These are phyloP conservation scores for Petromus typicus DNA, from an alignment of 2,113 vertebrate genomes.

Conservation along the genomic window DNA sequence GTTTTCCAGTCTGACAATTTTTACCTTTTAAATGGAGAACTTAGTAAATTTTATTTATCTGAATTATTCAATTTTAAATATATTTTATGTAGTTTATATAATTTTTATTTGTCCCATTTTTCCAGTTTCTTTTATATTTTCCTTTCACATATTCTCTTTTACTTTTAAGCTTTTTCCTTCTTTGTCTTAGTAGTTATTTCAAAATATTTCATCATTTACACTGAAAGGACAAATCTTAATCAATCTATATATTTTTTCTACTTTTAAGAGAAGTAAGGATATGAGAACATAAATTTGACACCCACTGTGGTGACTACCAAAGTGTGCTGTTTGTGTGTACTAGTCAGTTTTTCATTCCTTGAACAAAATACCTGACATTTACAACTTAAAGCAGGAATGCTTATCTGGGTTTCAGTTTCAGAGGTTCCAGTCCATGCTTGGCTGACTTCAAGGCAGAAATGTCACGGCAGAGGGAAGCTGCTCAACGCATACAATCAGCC, in stretches of 20 bases:
- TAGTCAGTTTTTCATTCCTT: neutral
- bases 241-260: neutral
- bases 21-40: conserved; percentile 6
- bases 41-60: neutral
- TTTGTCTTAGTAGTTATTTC: neutral
- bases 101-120: neutral
- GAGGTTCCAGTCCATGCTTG: neutral
- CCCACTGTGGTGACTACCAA: neutral
- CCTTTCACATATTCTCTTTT: neutral
- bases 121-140: neutral
- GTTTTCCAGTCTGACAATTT: neutral
- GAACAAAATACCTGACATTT: neutral
- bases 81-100: neutral
- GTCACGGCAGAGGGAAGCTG: neutral
- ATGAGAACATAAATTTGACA: neutral
- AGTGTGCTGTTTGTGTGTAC: neutral
- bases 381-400: neutral
- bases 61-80: neutral
- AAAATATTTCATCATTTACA: neutral
- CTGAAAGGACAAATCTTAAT: neutral
- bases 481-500: neutral
- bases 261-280: neutral
- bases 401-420: neutral
- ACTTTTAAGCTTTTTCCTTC: neutral
- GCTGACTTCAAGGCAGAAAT: neutral